Percentiles rank a stretch among this genome's conserved stretches.
These are phyloP conservation scores for Ctenoplectra terminalis DNA, from an alignment of 1,140 invertebrate genomes.

Conservation along the genomic window DNA sequence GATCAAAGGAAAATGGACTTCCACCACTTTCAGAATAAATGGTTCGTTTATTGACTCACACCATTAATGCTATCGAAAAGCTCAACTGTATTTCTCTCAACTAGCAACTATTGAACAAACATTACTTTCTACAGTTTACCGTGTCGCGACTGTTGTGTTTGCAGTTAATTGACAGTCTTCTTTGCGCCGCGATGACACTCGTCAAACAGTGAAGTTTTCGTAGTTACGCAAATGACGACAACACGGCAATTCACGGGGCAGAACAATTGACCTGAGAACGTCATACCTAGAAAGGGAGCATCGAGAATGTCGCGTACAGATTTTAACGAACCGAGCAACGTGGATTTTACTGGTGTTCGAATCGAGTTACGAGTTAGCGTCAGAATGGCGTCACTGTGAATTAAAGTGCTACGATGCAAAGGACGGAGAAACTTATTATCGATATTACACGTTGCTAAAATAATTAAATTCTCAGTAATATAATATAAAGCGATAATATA, in stretches of 20 bases:
- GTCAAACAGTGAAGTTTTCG: slow-evolving; percentile 46
- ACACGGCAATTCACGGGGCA: slow-evolving; percentile 37
- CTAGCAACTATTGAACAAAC: background rate
- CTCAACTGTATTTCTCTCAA: background rate
- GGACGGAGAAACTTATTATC: background rate
- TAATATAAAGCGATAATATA: no score
- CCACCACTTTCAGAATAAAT: no score
- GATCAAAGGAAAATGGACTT: no score
- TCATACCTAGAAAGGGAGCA: slow-evolving; percentile 61
- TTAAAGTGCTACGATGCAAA: background rate
- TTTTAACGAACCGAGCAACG: slow-evolving; percentile 9
- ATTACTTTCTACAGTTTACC: background rate
- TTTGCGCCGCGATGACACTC: slow-evolving; percentile 7
- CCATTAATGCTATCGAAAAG: no score
- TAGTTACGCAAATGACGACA: slow-evolving; percentile 58
- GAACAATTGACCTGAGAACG: slow-evolving; percentile 66
- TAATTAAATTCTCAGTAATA: no score
- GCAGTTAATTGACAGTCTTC: background rate
- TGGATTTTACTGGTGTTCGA: background rate
- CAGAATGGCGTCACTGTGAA: background rate
- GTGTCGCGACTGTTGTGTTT: slow-evolving; percentile 6
- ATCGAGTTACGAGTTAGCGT: background rate
- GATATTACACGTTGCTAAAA: background rate
- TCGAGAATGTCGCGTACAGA: slow-evolving; percentile 37
- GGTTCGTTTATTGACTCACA: no score